Evolutionary conservation across 2,888 invertebrate genomes (phyloP), one percentile per base, ranked within the genome.

Genomic region (Molorchus minor): DNA sequence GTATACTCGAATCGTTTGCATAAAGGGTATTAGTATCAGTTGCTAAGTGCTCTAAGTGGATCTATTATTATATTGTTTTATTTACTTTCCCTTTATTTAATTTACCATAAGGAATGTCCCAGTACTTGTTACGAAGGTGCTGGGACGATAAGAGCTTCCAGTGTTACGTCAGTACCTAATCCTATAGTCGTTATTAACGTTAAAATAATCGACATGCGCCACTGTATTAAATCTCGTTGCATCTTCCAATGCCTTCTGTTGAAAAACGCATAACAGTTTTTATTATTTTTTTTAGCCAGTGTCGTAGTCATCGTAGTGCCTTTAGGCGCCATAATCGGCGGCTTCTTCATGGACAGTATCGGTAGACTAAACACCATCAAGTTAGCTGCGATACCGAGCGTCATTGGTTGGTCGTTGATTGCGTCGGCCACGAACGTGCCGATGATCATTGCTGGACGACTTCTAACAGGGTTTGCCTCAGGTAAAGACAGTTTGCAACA

Each of bases 311-410:
- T 86, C 12, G 80, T 83, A 20, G 83, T 84, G 2, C 86, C 86
- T 0, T 53, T 85, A 19, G 86, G 85, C 3, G 83, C 85, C 0
- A 69, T 86, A 12, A 65, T 82, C 13, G 83, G 84, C 16, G 86
- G 86, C 12, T 81, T 84, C 64, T 68, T 85, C 3, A 86, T 86
- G 84, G 86, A 86, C 68, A 74, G 73, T 3, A 75, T 84, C 7
- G 86, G 87, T 20, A 78, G 86, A 62, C 71, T 86, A 53, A 84
- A 82, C 66, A 84, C 85, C 1, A 81, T 86, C 12, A 85, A 85
- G 77, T 66, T 85, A 20, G 84, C 85, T 0, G 79, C 83, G 0
- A 72, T 86, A n/a, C 86, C 86, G 0, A 83, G 82, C 54, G 72
- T 82, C 0, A 68, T 82, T 1, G 86, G 86, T 3, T 86, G 86